Evolutionary conservation across 2,113 vertebrate species (phyloP).

Genomic region (crab-eating macaque (Macaca fascicularis)): DNA sequence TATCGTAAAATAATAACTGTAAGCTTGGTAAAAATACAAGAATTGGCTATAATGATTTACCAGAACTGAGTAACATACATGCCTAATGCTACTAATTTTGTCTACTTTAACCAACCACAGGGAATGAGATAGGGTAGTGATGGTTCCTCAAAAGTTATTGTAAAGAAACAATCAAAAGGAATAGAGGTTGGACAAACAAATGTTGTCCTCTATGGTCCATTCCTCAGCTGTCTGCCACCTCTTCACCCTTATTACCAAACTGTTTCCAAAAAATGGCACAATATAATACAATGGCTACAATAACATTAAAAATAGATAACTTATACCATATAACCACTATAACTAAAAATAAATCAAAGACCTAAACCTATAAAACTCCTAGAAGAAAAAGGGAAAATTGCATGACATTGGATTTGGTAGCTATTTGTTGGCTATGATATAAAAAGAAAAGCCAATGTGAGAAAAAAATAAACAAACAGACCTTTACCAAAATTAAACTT

Average conservation of each 20-base stretch:
- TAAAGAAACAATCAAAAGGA: not conserved
- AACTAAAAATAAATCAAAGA: not conserved
- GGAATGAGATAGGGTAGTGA: not conserved
- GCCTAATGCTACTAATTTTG: not conserved
- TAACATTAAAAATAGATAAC: not conserved
- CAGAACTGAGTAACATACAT: not conserved
- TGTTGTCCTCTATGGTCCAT: not conserved
- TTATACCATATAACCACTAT: not conserved
- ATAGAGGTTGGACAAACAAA: not conserved
- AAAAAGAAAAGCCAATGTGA: not conserved
- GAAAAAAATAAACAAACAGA: not conserved
- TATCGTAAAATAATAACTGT: not conserved
- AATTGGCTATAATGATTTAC: not conserved
- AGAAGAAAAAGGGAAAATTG: not conserved
- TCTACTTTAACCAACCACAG: not conserved
- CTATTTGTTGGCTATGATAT: not conserved
- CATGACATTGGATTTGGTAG: not conserved
- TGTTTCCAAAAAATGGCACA: not conserved
- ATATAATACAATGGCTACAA: not conserved
- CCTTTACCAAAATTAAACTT: not conserved
- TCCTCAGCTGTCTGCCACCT: not conserved
- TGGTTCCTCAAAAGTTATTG: not conserved
- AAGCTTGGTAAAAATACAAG: not conserved
- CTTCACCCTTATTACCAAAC: not conserved
- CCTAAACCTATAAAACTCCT: not conserved